Base-by-base conservation (phyloP, 2,113 vertebrate genomes). In the Cebidichthys violaceus region DNA sequence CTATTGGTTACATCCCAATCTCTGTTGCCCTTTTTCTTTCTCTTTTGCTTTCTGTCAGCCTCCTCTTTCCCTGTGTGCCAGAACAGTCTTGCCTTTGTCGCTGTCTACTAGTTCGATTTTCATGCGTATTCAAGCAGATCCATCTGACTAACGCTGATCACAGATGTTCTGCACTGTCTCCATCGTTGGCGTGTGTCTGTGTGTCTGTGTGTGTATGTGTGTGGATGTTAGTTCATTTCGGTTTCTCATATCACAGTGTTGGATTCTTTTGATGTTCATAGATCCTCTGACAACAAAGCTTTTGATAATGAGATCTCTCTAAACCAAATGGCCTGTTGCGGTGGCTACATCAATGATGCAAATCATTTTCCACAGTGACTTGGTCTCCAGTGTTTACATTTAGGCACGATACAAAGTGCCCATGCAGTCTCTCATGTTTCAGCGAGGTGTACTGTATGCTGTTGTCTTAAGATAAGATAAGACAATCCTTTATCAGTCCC, bases 101-200 rank as follows among this genome's bases (percentile, higher is more conserved):
- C 54, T 31, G 70, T 69, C 69, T 79, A 69, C 70, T 77, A 27
- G 74, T 79, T 81, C 31, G 45, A 73, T 84, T 91, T 90, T 79
- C 77, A 86, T 88, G 83, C 70, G 33, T 90, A 90, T 91, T 85
- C 82, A 82, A 86, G 79, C 83, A 81, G 59, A 87, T 91, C 82
- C 62, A 75, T 87, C 85, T 73, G 54, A 89, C 80, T 89, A 77
- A 82, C 72, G 81, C 81, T 78, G 74, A 72, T 86, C 85, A 82
- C 87, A 91, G 87, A 92, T 92, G 88, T 87, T 87, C 72, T 68
- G 52, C 70, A 18, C 29, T 29, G 68, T 89, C 83, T 75, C 77
- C 4, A 22, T 72, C 75, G 82, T 39, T 33, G 64, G 35, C 5
- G 39, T 60, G 52, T 33, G 62, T 29, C 52, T 54, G 70, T 59